Percentiles rank a stretch among this genome's conserved stretches.
Conservation (phyloP, 2,888 invertebrate genomes). For the Sphaerophoria rueppellii region DNA sequence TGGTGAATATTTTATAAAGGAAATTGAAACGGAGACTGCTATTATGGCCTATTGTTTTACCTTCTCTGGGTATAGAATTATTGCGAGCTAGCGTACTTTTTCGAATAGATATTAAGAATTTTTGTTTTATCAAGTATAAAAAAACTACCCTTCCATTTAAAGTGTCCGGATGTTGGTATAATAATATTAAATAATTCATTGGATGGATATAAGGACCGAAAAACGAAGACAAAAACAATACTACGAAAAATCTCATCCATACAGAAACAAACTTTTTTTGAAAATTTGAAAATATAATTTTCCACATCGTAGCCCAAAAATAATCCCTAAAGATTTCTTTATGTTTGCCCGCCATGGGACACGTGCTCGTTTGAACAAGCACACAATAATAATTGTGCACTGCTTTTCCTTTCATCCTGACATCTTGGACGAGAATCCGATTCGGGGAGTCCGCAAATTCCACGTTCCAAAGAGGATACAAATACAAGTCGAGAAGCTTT, state of each 20-base stretch:
- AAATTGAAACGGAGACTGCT: too few species aligned
- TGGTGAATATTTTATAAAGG: too few species aligned
- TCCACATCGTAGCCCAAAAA: too few species aligned
- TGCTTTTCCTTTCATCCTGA: conserved; percentile 54
- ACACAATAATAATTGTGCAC: not conserved
- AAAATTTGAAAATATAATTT: too few species aligned
- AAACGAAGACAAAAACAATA: too few species aligned
- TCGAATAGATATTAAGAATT: too few species aligned
- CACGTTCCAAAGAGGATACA: conserved; percentile 54
- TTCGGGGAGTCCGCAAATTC: conserved; percentile 69
- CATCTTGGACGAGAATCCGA: conserved; percentile 58
- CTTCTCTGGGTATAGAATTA: not conserved
- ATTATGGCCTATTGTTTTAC: too few species aligned
- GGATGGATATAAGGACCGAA: conserved; percentile 13
- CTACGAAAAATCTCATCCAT: too few species aligned
- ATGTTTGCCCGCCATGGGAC: conserved; percentile 7
- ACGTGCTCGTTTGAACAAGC: conserved; percentile 3
- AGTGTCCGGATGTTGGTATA: not conserved
- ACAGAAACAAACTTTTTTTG: too few species aligned
- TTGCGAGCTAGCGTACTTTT: not conserved
- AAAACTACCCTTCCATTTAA: conserved; percentile 10
- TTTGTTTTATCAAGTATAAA: not conserved
- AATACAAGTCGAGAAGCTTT: conserved; percentile 28
- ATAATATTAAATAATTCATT: conserved; percentile 57
- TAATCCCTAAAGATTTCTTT: too few species aligned